Percentiles rank a stretch among this genome's conserved stretches.
These are phyloP conservation scores for Agrochola lychnidis DNA, from an alignment of 2,888 invertebrate genomes.

Conservation along the genomic window DNA sequence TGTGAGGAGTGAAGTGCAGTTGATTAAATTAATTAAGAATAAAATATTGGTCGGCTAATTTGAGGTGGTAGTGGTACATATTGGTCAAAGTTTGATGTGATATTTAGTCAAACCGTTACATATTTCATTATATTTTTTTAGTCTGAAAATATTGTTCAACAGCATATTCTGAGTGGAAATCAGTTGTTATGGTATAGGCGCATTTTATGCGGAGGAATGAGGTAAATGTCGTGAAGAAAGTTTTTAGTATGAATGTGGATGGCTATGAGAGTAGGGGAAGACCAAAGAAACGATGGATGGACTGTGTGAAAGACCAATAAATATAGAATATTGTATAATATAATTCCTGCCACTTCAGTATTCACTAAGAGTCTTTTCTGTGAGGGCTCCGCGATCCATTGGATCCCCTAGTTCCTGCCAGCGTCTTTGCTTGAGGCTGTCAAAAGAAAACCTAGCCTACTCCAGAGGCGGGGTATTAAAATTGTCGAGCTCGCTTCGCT, in stretches of 20 bases:
- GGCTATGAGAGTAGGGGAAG: neutral
- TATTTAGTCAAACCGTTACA: too few relatives aligned
- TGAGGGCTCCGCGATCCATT: too few relatives aligned
- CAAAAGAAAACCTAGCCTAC: neutral
- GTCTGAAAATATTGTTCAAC: neutral
- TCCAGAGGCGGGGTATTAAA: neutral
- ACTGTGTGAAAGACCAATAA: neutral
- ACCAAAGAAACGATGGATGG: neutral
- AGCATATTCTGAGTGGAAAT: neutral
- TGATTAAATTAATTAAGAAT: slow-evolving; percentile 3
- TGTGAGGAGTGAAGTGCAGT: neutral
- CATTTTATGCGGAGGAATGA: too few relatives aligned
- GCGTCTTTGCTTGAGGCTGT: too few relatives aligned
- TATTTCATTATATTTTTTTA: neutral
- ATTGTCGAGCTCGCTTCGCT: neutral
- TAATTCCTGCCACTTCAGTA: neutral
- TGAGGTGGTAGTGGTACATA: neutral
- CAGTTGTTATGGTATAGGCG: too few relatives aligned
- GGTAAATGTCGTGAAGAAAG: too few relatives aligned
- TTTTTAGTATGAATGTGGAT: neutral
- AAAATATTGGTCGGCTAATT: neutral
- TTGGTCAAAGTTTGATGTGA: neutral
- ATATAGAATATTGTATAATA: neutral
- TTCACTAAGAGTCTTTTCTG: too few relatives aligned
- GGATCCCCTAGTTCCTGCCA: too few relatives aligned